Base-by-base conservation (phyloP, 2,113 vertebrate species). In the Microtus pennsylvanicus region DNA sequence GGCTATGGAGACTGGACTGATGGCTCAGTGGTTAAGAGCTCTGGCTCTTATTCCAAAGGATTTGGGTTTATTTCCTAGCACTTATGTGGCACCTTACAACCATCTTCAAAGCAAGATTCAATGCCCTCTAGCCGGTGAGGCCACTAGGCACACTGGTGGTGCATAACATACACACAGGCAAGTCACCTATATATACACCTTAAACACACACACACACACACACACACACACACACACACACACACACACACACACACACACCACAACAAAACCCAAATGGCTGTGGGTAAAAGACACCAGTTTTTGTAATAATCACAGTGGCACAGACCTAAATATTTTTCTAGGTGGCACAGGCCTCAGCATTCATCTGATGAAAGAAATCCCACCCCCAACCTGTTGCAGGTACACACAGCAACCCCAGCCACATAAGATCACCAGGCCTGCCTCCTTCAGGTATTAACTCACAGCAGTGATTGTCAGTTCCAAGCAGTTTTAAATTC, bases 401-500 rank as follows among this genome's bases (percentile, higher is more conserved):
- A 58, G 35, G 47, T 33, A 69, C 26, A 55, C 19, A 74, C 3
- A 55, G 28, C 65, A 45, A 45, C 50, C 13, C 50, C 8, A 5
- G 47, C 55, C n/a, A 72, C 11, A 61, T 28, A 47, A 76, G 86
- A 92, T 3, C 11, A 1, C 63, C 0, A 2, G 4, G 55, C 58
- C 67, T 65, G 85, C 52, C 61, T 65, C 67, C 65, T 78, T 77
- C 35, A 28, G 26, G 47, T 22, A 1, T 47, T 89, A 16, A 75
- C 5, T 87, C 65, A 38, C 0, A 5, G 80, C 69, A 87, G n/a
- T 6, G 35, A 55, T 0, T 0, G 5, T 30, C 12, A 12, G 19
- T 90, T 89, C 38, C 50, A 82, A 65, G 50, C 19, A 83, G 52
- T 87, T 90, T 93, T 75, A 77, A 94, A 70, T 77, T 92, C 28